Conservation (phyloP, 2,888 invertebrate genomes). For the Clostera curtula region DNA sequence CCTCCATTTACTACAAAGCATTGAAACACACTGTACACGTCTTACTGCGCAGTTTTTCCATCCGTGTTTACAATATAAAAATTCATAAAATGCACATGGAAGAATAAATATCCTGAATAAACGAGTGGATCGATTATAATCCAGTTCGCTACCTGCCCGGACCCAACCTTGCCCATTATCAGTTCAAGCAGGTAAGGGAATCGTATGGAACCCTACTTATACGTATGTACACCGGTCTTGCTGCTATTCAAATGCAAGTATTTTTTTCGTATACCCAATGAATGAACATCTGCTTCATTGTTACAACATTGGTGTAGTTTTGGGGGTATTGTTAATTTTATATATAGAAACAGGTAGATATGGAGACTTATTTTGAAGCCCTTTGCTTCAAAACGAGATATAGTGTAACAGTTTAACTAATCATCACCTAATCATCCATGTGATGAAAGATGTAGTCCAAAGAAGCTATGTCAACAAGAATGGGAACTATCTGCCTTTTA, state of each 20-base stretch:
- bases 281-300: constrained; percentile 34
- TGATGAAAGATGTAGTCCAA: too few species aligned
- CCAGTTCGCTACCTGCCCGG: constrained; percentile 55
- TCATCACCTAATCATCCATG: too few species aligned
- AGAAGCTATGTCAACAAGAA: too few species aligned
- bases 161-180: constrained; percentile 45
- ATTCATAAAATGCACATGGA: constrained; percentile 13
- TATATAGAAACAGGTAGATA: constrained; percentile 2
- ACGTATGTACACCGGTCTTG: constrained; percentile 33
- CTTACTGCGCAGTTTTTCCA: constrained; percentile 6
- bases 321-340: constrained; percentile 4
- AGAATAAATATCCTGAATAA: constrained; percentile 30
- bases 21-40: too few species aligned
- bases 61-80: constrained; percentile 14
- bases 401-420: too few species aligned
- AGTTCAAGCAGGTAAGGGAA: constrained; percentile 53
- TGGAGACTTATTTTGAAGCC: constrained; percentile 2
- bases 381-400: too few species aligned
- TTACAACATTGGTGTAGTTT: constrained; percentile 8
- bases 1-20: too few species aligned
- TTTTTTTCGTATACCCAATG: constrained; percentile 30
- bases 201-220: constrained; percentile 35
- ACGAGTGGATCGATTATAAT: constrained; percentile 47
- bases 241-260: constrained; percentile 26
- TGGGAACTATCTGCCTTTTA: too few species aligned